These are phyloP conservation scores for Oncorhynchus keta DNA, from an alignment of 2,113 vertebrate genomes.

Conservation along the genomic window DNA sequence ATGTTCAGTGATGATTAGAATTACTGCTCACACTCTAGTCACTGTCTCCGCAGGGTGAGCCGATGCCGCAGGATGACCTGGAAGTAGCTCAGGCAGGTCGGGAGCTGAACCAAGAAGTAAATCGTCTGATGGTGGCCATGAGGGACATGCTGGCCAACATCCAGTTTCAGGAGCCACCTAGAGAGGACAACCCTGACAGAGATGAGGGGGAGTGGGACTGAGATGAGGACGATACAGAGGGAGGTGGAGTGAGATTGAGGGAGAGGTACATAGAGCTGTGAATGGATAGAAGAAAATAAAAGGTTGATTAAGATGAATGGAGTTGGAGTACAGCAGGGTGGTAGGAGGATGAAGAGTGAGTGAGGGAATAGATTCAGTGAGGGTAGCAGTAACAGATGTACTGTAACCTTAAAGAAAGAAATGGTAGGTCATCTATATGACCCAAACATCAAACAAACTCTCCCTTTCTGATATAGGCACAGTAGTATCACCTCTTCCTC, in stretches of 20 bases:
- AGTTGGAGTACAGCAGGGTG: background rate
- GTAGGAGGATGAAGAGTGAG: background rate
- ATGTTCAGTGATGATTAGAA: background rate
- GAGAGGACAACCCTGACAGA: constrained; percentile 73
- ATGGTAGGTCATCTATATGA: no score
- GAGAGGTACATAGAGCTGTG: no score
- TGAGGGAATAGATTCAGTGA: no score
- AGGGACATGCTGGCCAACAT: constrained; percentile 98
- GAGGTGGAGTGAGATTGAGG: background rate
- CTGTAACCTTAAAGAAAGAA: no score
- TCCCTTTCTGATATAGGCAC: no score
- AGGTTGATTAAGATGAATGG: background rate
- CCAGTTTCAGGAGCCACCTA: constrained; percentile 87
- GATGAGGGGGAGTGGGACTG: constrained; percentile 86
- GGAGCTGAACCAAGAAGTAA: constrained; percentile 90
- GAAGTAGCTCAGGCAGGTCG: constrained; percentile 84
- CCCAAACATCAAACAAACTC: no score
- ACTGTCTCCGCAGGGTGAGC: constrained; percentile 69
- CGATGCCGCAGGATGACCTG: constrained; percentile 74
- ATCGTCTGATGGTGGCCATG: constrained; percentile 94
- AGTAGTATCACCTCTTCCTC: no score
- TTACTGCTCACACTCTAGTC: background rate
- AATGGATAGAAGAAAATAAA: no score
- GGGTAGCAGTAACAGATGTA: no score
- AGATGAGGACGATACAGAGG: constrained; percentile 1